Evolutionary conservation across 1,140 invertebrate species (phyloP).

Genomic region (Euschistus heros): DNA sequence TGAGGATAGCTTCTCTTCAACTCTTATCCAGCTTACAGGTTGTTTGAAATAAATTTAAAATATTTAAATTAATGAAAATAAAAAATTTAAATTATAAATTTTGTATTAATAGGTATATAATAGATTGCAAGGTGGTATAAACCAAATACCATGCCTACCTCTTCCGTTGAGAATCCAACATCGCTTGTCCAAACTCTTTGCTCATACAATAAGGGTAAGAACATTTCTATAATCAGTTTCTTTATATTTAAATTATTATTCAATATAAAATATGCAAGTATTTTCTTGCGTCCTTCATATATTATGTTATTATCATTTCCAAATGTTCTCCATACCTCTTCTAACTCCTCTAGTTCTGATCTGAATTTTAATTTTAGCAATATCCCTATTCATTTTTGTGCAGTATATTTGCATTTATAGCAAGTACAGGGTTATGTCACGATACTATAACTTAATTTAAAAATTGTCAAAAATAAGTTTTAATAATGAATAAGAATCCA

Average conservation of each 20-base stretch:
- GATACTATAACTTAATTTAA: no score
- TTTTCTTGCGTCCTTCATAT: not conserved
- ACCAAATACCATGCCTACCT: slow-evolving; percentile 53
- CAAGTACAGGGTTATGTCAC: no score
- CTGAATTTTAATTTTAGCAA: no score
- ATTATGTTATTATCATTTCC: not conserved
- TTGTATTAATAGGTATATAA: slow-evolving; percentile 39
- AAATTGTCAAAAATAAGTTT: no score
- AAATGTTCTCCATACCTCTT: no score
- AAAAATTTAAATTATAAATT: not conserved
- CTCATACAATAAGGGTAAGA: slow-evolving; percentile 83
- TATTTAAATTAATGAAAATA: not conserved
- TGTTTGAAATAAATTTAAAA: not conserved
- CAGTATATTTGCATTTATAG: no score
- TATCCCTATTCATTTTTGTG: no score
- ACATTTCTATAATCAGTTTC: not conserved
- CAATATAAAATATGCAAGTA: no score
- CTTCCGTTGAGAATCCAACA: slow-evolving; percentile 74
- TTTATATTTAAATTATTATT: no score
- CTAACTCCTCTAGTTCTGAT: no score
- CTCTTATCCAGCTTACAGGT: slow-evolving; percentile 69
- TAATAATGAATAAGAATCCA: no score
- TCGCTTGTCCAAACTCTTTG: slow-evolving; percentile 78
- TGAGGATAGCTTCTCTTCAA: slow-evolving; percentile 79
- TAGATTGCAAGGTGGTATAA: slow-evolving; percentile 45